These are phyloP conservation scores for Pholis gunnellus DNA, from an alignment of 2,113 vertebrate species.

Conservation along the genomic window DNA sequence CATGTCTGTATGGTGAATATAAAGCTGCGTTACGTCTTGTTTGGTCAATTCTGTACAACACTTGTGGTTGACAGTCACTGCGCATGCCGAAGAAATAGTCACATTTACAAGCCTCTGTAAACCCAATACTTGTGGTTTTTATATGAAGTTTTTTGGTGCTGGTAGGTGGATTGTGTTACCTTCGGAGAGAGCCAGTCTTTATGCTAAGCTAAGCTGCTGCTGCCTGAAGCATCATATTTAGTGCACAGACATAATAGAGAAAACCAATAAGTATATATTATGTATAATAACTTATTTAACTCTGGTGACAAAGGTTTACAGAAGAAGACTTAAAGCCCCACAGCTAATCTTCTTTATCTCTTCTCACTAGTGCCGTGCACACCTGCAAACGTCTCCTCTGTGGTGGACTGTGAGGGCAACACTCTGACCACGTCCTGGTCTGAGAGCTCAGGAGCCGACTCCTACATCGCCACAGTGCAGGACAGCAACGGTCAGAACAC, in stretches of 20 bases:
- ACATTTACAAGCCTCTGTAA: neutral
- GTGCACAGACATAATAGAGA: neutral
- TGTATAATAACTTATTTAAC: neutral
- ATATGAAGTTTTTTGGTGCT: neutral
- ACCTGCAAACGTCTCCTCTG: conserved; percentile 61
- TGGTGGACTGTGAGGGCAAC: conserved; percentile 69
- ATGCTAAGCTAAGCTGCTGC: too few relatives aligned
- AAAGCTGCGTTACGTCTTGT: neutral
- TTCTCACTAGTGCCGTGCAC: conserved; percentile 79
- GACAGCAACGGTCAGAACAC: conserved; percentile 72
- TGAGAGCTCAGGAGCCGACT: conserved; percentile 74
- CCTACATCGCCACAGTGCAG: conserved; percentile 74
- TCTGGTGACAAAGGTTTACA: neutral
- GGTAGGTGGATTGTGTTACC: too few relatives aligned
- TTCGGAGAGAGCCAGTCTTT: too few relatives aligned
- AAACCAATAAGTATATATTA: neutral
- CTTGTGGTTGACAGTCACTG: too few relatives aligned
- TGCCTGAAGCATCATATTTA: too few relatives aligned
- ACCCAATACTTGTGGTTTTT: neutral
- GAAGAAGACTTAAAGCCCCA: neutral
- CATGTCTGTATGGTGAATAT: neutral
- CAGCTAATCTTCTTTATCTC: neutral
- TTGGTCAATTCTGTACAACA: neutral
- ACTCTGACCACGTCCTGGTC: conserved; percentile 77
- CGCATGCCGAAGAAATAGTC: neutral